These are phyloP conservation scores for Periophthalmus modestus DNA, from an alignment of 2,113 vertebrate genomes.

Conservation along the genomic window DNA sequence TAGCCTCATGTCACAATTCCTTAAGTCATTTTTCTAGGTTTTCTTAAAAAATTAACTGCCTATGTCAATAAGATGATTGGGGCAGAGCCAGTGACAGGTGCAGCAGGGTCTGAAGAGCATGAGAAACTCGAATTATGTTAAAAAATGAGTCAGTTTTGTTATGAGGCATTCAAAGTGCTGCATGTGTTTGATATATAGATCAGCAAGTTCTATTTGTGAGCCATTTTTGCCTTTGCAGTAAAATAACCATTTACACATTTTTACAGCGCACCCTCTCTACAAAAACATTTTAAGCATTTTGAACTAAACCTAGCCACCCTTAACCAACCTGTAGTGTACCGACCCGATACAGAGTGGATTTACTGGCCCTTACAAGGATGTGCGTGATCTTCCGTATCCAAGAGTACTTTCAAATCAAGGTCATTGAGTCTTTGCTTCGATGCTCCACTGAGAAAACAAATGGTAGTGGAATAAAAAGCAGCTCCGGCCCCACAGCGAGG, in stretches of 20 bases:
- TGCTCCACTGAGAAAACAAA: conserved; percentile 46
- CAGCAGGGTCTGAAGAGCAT: no score
- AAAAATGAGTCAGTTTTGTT: no score
- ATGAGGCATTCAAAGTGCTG: no score
- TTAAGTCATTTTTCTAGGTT: no score
- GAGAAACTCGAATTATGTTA: no score
- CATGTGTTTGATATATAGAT: no score
- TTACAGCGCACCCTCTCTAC: not conserved
- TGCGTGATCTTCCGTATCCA: conserved; percentile 1
- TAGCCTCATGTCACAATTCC: no score
- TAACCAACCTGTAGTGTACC: not conserved
- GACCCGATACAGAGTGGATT: not conserved
- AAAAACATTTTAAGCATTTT: not conserved
- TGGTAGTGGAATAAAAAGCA: conserved; percentile 53
- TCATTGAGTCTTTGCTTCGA: conserved; percentile 49
- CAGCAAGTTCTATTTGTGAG: no score
- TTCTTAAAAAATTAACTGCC: no score
- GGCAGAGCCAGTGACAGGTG: no score
- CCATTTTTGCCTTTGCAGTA: not conserved
- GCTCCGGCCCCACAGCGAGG: conserved; percentile 26
- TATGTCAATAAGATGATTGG: no score
- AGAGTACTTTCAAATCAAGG: conserved; percentile 37
- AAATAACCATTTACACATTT: not conserved
- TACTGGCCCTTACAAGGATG: not conserved
- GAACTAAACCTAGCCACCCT: not conserved